Conservation (phyloP, 1,140 invertebrate genomes). For the Hesperophylax magnus region DNA sequence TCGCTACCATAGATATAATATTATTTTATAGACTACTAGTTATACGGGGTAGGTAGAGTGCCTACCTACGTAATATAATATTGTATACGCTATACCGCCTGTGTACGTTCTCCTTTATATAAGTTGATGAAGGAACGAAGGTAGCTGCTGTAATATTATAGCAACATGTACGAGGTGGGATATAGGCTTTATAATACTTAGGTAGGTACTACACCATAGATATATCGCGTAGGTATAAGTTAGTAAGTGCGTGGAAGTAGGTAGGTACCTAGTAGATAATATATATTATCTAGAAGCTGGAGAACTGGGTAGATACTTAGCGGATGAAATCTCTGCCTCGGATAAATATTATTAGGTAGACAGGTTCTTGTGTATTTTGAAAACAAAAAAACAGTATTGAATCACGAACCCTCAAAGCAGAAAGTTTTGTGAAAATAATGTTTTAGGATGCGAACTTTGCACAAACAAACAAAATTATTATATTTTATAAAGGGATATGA, state of each 20-base stretch:
- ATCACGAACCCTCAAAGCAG: neutral
- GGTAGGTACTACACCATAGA: too few species aligned
- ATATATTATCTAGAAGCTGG: too few species aligned
- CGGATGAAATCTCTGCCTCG: too few species aligned
- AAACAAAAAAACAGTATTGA: conserved; percentile 17
- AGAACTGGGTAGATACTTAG: too few species aligned
- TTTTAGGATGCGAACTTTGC: neutral
- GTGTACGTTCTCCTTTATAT: conserved; percentile 33
- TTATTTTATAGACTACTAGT: neutral
- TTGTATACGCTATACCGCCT: neutral
- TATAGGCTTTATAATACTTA: neutral
- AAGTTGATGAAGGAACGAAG: conserved; percentile 28
- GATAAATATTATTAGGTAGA: too few species aligned
- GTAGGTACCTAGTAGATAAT: too few species aligned
- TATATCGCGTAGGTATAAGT: neutral
- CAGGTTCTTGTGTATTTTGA: conserved; percentile 10
- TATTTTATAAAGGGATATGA: too few species aligned
- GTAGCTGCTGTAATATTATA: conserved; percentile 5
- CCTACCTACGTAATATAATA: conserved; percentile 5
- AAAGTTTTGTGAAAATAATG: neutral
- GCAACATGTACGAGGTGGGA: neutral
- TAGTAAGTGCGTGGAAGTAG: neutral
- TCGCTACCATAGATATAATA: too few species aligned
- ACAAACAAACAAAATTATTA: too few species aligned
- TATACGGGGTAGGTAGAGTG: conserved; percentile 8